These are phyloP conservation scores for Spinus olivaceus DNA, from an alignment of 2,797 vertebrate genomes.

Conservation along the genomic window DNA sequence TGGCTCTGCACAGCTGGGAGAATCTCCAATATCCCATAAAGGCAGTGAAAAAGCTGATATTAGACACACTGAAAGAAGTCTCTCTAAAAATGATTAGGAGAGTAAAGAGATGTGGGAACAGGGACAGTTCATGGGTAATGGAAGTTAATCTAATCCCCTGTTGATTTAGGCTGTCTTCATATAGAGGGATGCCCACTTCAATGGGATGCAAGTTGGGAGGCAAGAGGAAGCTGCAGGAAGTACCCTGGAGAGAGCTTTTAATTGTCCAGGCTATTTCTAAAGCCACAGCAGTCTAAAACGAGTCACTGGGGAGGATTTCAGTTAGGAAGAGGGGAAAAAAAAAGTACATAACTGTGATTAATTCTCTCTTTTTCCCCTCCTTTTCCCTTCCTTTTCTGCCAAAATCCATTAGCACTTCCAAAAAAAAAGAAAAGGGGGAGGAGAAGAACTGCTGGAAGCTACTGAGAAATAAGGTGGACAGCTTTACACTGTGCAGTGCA, in stretches of 20 bases:
- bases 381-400: background rate
- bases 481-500: background rate
- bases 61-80: background rate
- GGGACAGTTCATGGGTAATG: background rate
- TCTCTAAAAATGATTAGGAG: background rate
- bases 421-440: background rate
- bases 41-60: background rate
- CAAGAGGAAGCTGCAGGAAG: background rate
- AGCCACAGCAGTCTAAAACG: background rate
- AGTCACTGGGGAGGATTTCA: background rate
- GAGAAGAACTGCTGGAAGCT: background rate
- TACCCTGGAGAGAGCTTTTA: background rate
- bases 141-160: background rate
- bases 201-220: background rate
- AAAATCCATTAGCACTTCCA: background rate
- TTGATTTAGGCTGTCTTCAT: background rate
- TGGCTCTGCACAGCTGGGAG: background rate
- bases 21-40: background rate
- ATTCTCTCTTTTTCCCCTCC: background rate
- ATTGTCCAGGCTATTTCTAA: background rate
- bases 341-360: background rate
- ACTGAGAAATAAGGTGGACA: background rate
- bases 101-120: background rate
- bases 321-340: background rate
- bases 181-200: background rate